phyloP scores from a whole-genome alignment of 1,140 invertebrate genomes.

The Dendrolimus punctatus region DNA sequence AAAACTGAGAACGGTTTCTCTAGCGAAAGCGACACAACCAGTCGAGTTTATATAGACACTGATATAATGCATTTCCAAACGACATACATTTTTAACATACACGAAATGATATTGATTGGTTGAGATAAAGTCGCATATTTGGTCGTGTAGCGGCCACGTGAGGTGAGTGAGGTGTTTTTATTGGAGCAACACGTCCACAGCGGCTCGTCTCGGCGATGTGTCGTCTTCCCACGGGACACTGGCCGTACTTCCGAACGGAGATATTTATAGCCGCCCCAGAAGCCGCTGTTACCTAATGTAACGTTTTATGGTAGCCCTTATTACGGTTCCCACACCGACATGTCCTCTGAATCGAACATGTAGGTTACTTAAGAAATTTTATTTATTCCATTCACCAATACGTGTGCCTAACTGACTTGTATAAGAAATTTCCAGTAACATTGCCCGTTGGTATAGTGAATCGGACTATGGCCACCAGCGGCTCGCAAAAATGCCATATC shows the following conservation, averaged over 20 bases:
- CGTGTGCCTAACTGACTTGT: too few species aligned
- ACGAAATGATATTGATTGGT: constrained; percentile 61
- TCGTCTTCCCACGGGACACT: constrained; percentile 63
- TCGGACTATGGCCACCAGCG: constrained; percentile 30
- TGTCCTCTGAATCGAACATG: constrained; percentile 25
- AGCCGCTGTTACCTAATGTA: constrained; percentile 68
- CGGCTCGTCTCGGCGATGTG: constrained; percentile 44
- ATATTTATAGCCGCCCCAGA: constrained; percentile 69
- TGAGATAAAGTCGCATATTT: constrained; percentile 21
- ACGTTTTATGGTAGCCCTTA: constrained; percentile 69
- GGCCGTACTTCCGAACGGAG: constrained; percentile 64
- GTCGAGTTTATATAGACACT: constrained; percentile 19
- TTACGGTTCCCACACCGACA: constrained; percentile 51
- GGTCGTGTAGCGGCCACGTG: constrained; percentile 25
- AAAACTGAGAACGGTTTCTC: constrained; percentile 53
- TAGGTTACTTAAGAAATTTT: constrained; percentile 23
- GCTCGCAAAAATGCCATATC: constrained; percentile 43
- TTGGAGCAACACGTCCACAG: constrained; percentile 63
- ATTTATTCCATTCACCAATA: constrained; percentile 30
- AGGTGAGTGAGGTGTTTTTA: constrained; percentile 62
- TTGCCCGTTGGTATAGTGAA: background rate
- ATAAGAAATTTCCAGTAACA: too few species aligned
- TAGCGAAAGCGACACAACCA: constrained; percentile 49
- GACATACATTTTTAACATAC: constrained; percentile 9
- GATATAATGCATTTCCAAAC: constrained; percentile 1